Base-by-base conservation (phyloP, 2,797 vertebrate species). In the Varecia variegata region DNA sequence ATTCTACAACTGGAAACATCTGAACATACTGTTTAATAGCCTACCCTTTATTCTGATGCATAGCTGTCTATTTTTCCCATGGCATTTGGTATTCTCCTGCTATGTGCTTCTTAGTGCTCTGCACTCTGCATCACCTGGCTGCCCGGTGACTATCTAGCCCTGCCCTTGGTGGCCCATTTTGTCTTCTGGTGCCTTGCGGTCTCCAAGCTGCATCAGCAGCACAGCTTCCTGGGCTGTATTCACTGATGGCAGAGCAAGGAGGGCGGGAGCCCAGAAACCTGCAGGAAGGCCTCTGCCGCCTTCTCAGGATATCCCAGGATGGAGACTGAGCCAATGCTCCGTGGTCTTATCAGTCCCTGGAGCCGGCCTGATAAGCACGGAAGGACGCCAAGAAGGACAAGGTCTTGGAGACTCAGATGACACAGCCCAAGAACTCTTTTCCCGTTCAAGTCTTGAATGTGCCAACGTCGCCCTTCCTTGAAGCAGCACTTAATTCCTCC, bases 391-490 rank as follows among this genome's bases (percentile, higher is more conserved):
- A 68, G 30, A 32, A 80, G 70, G 54, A 62, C 45, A 45, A 62
- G 15, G 20, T 40, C 67, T 82, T 14, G 0, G n/a, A 62, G 40
- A 56, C 2, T 1, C 50, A 27, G 32, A 15, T 9, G 10, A 17
- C 23, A n/a, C 40, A 50, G 35, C 70, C 45, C 2, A 27, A 2
- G 27, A 32, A 5, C 56, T 50, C 27, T 2, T 14, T 62, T 25
- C 4, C 40, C n/a, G 7, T 47, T 21, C 35, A 35, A 30, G 18
- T 13, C 80, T 43, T 14, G 2, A 30, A 30, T 4, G 4, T 73
- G 30, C 18, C 6, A 25, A 5, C 0, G 0, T 7, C 17, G 14
- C 38, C 56, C 68, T 65, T 43, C 54, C 5, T 11, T 0, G 12
- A 73, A 86, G 68, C 32, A 2, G 21, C 1, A 1, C 56, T 67